Conservation (phyloP, 2,888 invertebrate species). For the Chrysotoxum bicinctum region DNA sequence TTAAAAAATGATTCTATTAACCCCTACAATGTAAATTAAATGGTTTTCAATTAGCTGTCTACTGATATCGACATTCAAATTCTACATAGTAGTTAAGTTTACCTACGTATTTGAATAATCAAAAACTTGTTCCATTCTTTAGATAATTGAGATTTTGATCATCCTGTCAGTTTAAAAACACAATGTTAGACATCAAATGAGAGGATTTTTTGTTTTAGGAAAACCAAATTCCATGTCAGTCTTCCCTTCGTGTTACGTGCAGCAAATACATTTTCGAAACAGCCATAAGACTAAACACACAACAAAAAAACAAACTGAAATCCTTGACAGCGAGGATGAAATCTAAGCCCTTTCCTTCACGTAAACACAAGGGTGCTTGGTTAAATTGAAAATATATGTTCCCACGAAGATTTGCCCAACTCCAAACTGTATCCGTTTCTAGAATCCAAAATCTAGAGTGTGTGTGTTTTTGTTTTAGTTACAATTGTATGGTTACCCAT, state of each 20-base stretch:
- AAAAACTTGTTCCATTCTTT: not conserved
- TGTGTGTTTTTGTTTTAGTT: constrained; percentile 43
- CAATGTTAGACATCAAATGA: constrained; percentile 47
- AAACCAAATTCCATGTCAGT: constrained; percentile 33
- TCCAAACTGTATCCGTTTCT: constrained; percentile 30
- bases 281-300: not conserved
- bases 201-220: constrained; percentile 5
- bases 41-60: not conserved
- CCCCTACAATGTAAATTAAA: too few relatives aligned
- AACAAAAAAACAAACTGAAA: not conserved
- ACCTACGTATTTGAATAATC: not conserved
- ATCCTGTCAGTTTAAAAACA: constrained; percentile 49
- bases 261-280: constrained; percentile 31
- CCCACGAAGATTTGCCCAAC: constrained; percentile 63
- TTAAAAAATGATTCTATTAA: too few relatives aligned
- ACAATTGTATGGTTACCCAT: constrained; percentile 63
- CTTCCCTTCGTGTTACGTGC: constrained; percentile 38
- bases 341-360: constrained; percentile 50
- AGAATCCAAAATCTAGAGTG: constrained; percentile 30
- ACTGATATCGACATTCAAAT: not conserved
- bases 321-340: constrained; percentile 50
- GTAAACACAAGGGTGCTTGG: constrained; percentile 16
- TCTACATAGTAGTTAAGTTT: not conserved
- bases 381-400: constrained; percentile 71
- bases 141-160: constrained; percentile 30